phyloP scores from a whole-genome alignment of 1,140 invertebrate species.

The Daktulosphaira vitifoliae region DNA sequence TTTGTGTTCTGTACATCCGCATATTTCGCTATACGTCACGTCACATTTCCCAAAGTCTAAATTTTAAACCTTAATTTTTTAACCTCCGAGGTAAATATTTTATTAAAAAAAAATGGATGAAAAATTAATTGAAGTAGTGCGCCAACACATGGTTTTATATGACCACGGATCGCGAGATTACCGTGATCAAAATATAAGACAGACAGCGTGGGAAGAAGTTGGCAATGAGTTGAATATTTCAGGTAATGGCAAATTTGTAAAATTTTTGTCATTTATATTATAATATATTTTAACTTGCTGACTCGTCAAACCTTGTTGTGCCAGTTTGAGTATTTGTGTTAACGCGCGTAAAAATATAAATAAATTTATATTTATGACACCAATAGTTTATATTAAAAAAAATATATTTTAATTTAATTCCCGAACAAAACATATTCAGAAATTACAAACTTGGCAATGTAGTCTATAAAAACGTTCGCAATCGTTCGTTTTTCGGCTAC shows the following conservation, averaged over 20 bases:
- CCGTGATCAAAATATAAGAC: background rate
- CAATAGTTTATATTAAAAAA: no score
- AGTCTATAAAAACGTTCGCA: no score
- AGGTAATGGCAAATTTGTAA: conserved; percentile 2
- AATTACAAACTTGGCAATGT: no score
- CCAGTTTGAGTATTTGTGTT: no score
- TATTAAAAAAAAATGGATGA: background rate
- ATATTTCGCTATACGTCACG: background rate
- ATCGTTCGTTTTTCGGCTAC: no score
- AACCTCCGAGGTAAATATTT: background rate
- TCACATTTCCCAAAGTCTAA: background rate
- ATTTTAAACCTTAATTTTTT: background rate
- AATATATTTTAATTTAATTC: no score
- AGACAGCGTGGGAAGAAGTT: background rate
- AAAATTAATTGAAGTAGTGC: no score
- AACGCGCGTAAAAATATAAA: conserved; percentile 1
- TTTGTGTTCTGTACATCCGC: background rate
- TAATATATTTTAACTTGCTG: conserved; percentile 3
- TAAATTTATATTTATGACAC: background rate
- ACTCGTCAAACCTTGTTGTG: conserved; percentile 8
- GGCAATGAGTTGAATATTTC: conserved; percentile 7
- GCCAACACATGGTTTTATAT: background rate
- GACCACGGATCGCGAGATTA: background rate
- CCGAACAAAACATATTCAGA: no score
- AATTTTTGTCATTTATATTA: conserved; percentile 7